Percentiles rank a stretch among this genome's conserved stretches.
phyloP scores from a whole-genome alignment of 1,140 invertebrate genomes.

The Zaprionus capensis region DNA sequence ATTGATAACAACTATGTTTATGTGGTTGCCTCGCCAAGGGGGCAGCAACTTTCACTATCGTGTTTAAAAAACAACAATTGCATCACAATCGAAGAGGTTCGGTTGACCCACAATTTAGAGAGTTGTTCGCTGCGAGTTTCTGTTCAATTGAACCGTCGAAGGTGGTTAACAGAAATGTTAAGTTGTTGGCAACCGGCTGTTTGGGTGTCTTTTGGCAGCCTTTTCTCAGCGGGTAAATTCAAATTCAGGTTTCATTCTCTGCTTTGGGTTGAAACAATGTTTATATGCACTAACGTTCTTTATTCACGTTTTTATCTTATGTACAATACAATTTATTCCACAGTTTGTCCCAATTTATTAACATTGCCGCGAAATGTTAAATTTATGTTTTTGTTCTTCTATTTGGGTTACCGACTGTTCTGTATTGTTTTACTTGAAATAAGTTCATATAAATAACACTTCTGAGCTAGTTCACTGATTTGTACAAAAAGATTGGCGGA shows the following conservation, averaged over 20 bases:
- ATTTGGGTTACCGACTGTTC: neutral
- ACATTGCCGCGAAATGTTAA: constrained; percentile 2
- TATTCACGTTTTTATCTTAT: neutral
- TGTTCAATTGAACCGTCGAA: constrained; percentile 2
- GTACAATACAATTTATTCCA: neutral
- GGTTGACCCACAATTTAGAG: constrained; percentile 26
- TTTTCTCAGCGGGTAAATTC: neutral
- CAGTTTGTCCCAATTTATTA: neutral
- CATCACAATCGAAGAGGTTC: constrained; percentile 53
- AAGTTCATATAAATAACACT: neutral
- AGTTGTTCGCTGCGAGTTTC: neutral
- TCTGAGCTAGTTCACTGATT: neutral
- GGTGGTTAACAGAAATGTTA: constrained; percentile 5
- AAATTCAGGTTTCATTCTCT: neutral
- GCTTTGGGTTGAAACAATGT: neutral
- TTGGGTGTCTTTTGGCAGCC: neutral
- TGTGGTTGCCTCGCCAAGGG: constrained; percentile 28
- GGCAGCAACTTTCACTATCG: constrained; percentile 63
- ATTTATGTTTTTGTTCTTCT: neutral
- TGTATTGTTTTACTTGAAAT: neutral
- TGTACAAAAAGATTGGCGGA: neutral
- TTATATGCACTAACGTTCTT: neutral
- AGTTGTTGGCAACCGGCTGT: neutral
- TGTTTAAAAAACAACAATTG: constrained; percentile 69
- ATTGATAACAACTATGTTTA: neutral